Conservation (phyloP, 2,113 vertebrate genomes). For the Dromiciops gliroides region DNA sequence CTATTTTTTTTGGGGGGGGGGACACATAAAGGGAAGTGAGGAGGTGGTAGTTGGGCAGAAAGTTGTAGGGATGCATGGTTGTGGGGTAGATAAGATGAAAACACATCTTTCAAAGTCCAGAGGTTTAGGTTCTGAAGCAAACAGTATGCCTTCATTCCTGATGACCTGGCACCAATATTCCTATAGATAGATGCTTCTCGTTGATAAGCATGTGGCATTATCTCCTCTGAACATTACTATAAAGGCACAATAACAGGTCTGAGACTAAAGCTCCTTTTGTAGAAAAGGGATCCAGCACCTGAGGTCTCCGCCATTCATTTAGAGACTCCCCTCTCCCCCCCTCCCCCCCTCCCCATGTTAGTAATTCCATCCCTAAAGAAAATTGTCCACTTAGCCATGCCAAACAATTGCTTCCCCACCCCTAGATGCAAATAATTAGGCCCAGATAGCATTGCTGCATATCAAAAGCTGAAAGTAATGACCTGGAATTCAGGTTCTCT, state of each 20-base stretch:
- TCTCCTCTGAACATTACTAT: neutral
- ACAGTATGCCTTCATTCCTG: neutral
- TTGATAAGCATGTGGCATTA: neutral
- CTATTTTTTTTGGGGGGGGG: neutral
- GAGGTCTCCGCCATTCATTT: constrained; percentile 12
- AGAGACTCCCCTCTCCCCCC: neutral
- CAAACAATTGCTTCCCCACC: constrained; percentile 9
- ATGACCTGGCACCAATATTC: neutral
- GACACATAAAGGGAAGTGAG: neutral
- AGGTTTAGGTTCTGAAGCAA: neutral
- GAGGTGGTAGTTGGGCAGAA: neutral
- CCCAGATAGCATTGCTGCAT: constrained; percentile 45
- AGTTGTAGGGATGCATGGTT: neutral
- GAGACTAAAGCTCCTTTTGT: neutral
- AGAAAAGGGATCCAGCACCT: neutral
- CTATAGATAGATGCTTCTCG: neutral
- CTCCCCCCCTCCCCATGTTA: constrained; percentile 35
- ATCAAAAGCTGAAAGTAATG: constrained; percentile 41
- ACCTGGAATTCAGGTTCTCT: constrained; percentile 54
- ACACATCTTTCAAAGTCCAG: neutral
- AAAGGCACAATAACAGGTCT: neutral
- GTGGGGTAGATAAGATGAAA: neutral
- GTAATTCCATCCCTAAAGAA: constrained; percentile 47
- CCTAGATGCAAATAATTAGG: constrained; percentile 39
- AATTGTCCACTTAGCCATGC: constrained; percentile 54